Evolutionary conservation across 2,113 vertebrate species (phyloP).

Genomic region (Edolisoma coerulescens): DNA sequence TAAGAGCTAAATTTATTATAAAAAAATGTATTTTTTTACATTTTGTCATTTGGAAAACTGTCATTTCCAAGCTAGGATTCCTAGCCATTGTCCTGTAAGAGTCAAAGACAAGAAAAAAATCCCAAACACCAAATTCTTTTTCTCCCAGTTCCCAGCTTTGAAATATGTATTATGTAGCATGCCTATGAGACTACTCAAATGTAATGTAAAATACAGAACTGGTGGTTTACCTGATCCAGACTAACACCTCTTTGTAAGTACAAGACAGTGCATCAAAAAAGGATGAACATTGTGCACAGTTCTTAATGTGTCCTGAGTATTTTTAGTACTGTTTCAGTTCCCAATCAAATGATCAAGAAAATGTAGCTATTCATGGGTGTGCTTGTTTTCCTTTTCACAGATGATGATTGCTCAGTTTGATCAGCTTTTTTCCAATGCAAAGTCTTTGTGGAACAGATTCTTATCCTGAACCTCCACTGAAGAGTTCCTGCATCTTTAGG

Average conservation of each 20-base stretch:
- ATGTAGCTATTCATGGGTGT: background rate
- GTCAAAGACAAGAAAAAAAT: background rate
- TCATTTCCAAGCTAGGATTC: background rate
- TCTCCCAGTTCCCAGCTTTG: background rate
- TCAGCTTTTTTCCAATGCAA: background rate
- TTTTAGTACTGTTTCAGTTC: background rate
- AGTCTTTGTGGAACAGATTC: background rate
- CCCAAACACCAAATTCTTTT: background rate
- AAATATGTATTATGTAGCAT: background rate
- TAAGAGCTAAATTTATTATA: background rate
- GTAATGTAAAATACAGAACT: background rate
- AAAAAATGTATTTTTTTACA: background rate
- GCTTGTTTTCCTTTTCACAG: background rate
- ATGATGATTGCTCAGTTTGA: background rate
- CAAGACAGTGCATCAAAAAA: background rate
- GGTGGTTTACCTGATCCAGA: background rate
- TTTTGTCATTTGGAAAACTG: background rate
- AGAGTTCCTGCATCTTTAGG: background rate
- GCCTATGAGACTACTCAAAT: background rate
- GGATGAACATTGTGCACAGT: background rate
- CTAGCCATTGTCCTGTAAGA: background rate
- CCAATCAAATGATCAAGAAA: background rate
- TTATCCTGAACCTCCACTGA: background rate
- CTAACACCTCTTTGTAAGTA: background rate
- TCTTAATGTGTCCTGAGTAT: background rate